Evolutionary conservation across 2,888 invertebrate genomes (phyloP).

Genomic region (Iselma pallidipennis): DNA sequence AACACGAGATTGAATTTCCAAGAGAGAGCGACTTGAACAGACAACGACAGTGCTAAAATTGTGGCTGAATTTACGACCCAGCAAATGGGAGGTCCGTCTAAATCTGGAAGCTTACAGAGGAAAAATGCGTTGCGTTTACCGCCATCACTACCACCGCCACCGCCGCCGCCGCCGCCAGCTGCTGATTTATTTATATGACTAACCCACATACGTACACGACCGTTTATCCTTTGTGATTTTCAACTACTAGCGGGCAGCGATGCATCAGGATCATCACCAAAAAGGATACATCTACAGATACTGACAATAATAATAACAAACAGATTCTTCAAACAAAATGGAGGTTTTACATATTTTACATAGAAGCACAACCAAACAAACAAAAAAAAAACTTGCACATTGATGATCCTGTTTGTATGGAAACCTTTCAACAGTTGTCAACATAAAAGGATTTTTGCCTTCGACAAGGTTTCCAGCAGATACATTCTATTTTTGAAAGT

Average conservation of each 20-base stretch:
- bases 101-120: background rate
- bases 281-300: background rate
- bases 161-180: background rate
- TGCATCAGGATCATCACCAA: background rate
- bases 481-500: background rate
- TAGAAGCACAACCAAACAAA: background rate
- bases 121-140: background rate
- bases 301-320: too few species aligned
- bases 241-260: background rate
- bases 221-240: background rate
- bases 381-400: background rate
- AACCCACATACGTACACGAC: background rate
- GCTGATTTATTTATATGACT: background rate
- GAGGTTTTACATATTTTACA: too few species aligned
- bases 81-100: background rate
- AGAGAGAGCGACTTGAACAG: background rate
- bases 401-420: slow-evolving; percentile 2
- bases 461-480: slow-evolving; percentile 3
- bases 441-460: slow-evolving; percentile 18
- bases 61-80: background rate
- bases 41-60: background rate
- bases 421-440: slow-evolving; percentile 7
- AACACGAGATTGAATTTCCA: background rate
- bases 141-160: background rate
- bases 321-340: too few species aligned